Percentiles rank a stretch among this genome's conserved stretches.
phyloP scores from a whole-genome alignment of 2,888 invertebrate genomes.

The Epinotia bilunana region DNA sequence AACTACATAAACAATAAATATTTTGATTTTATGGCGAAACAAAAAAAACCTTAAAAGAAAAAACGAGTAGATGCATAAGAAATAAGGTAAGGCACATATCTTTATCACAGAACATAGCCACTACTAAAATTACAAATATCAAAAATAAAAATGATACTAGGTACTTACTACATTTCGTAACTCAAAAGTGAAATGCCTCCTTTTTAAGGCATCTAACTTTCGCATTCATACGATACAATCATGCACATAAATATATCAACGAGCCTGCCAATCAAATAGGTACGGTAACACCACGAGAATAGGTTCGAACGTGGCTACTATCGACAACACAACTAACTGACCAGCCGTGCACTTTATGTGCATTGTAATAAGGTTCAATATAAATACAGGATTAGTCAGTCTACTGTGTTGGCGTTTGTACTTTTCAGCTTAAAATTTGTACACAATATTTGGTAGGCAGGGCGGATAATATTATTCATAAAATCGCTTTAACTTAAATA shows the following conservation, averaged over 20 bases:
- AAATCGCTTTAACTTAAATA: too few species aligned
- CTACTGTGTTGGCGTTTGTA: too few species aligned
- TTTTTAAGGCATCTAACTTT: neutral
- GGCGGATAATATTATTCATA: neutral
- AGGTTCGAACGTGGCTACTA: too few species aligned
- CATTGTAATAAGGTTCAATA: too few species aligned
- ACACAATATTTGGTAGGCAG: neutral
- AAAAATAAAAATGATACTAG: conserved; percentile 52
- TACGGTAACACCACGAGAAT: too few species aligned
- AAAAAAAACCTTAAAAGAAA: conserved; percentile 15
- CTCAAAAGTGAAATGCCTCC: neutral
- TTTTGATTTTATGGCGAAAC: conserved; percentile 21
- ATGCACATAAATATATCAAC: neutral
- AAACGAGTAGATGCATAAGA: conserved; percentile 46
- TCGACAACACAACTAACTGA: too few species aligned
- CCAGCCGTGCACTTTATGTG: too few species aligned
- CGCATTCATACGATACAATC: neutral
- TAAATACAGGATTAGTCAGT: too few species aligned
- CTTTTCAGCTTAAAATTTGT: neutral
- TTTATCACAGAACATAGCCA: conserved; percentile 77
- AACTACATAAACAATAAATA: conserved; percentile 37
- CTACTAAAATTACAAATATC: conserved; percentile 55
- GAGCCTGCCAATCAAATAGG: neutral
- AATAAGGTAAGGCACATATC: conserved; percentile 73
- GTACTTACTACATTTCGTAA: conserved; percentile 24